phyloP scores from a whole-genome alignment of 1,140 invertebrate genomes.

The Agrilus planipennis region DNA sequence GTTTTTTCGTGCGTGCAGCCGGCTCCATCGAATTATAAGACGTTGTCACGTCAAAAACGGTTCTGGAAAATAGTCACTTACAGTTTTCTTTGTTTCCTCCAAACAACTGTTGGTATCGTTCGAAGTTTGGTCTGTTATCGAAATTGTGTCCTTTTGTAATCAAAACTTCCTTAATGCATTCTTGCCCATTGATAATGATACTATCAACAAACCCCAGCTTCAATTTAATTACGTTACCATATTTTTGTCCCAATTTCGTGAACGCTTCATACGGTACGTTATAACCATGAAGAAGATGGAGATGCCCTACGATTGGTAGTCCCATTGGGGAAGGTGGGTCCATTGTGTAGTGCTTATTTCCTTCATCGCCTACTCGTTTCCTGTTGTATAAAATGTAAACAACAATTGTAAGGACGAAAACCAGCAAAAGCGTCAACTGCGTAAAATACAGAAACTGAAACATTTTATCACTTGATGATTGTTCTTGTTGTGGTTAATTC shows the following conservation, averaged over 20 bases:
- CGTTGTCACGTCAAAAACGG: too few species aligned
- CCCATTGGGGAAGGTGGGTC: slow-evolving; percentile 43
- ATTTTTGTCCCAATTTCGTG: slow-evolving; percentile 39
- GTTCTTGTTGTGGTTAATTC: too few species aligned
- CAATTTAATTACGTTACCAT: slow-evolving; percentile 43
- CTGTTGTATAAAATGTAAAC: too few species aligned
- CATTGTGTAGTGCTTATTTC: slow-evolving; percentile 4
- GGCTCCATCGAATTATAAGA: too few species aligned
- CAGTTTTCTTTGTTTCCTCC: slow-evolving; percentile 54
- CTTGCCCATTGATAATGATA: slow-evolving; percentile 49
- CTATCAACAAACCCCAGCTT: slow-evolving; percentile 48
- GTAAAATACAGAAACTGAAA: too few species aligned
- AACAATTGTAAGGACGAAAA: too few species aligned
- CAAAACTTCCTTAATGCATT: slow-evolving; percentile 52
- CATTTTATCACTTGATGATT: too few species aligned
- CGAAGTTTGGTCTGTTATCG: slow-evolving; percentile 52
- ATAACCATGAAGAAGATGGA: slow-evolving; percentile 46
- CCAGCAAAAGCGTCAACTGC: too few species aligned
- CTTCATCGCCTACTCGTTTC: too few species aligned
- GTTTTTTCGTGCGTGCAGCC: too few species aligned
- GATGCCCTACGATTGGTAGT: slow-evolving; percentile 47
- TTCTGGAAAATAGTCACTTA: slow-evolving; percentile 38
- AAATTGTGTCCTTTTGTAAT: slow-evolving; percentile 48
- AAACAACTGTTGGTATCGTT: slow-evolving; percentile 50
- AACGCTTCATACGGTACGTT: slow-evolving; percentile 54